Evolutionary conservation across 2,888 invertebrate species (phyloP).

Genomic region (Temnothorax ravouxi): DNA sequence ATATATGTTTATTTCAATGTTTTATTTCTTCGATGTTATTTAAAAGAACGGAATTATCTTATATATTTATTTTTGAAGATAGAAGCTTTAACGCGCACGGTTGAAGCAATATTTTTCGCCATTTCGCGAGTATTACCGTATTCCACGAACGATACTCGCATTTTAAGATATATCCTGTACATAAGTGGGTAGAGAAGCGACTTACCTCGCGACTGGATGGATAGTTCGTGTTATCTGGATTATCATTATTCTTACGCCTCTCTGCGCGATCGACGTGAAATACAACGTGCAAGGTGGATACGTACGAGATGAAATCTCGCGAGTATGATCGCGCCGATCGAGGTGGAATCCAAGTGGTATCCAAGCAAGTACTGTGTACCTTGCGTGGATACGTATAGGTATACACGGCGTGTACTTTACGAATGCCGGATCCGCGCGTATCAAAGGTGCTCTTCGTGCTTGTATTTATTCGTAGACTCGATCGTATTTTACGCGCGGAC

Average conservation of each 20-base stretch:
- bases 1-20: not conserved
- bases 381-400: slow-evolving; percentile 12
- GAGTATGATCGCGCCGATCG: slow-evolving; percentile 44
- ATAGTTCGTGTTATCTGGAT: slow-evolving; percentile 49
- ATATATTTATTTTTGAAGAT: not conserved
- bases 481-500: slow-evolving; percentile 36
- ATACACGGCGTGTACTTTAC: slow-evolving; percentile 60
- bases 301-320: slow-evolving; percentile 67
- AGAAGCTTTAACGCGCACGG: not conserved
- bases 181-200: slow-evolving; percentile 9
- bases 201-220: slow-evolving; percentile 32
- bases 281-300: slow-evolving; percentile 59
- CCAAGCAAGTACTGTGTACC: not conserved
- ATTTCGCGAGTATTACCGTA: not conserved
- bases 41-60: not conserved
- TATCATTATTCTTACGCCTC: slow-evolving; percentile 47
- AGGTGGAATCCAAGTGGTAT: slow-evolving; percentile 6
- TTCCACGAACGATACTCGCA: not conserved
- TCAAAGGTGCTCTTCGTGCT: slow-evolving; percentile 28
- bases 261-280: slow-evolving; percentile 41
- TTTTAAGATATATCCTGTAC: not conserved
- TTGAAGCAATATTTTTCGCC: not conserved
- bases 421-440: slow-evolving; percentile 50
- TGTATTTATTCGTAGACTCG: slow-evolving; percentile 46
- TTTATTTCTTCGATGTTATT: not conserved